Base-by-base conservation (phyloP, 1,140 invertebrate species). In the Papilio machaon region DNA sequence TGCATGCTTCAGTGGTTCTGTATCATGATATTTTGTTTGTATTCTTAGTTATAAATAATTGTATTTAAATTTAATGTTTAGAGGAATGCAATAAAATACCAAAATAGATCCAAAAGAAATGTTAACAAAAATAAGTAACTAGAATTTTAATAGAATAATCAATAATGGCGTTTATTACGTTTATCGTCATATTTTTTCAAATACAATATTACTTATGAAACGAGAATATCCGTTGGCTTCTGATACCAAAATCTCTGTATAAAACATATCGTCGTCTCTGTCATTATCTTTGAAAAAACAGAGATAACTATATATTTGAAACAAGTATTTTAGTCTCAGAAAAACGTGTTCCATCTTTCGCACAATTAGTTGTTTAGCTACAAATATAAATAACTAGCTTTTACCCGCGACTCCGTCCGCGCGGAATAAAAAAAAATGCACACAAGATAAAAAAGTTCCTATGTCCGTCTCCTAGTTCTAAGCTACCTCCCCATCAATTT, bases 21-120 rank as follows among this genome's bases (percentile, higher is more conserved):
- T 35, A 9, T 3, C 13, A 43, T 10, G 6, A 19, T 30, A 3
- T 8, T 76, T 76, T 47, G 35, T 76, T 52, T 52, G 47, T 19
- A 76, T 75, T 19, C 11, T 19, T n/a, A 49, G 8, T 43, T 74
- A 47, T 74, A 74, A 74, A 74, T 47, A 47, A 23, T 47, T 23
- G 38, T 11, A 47, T 6, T 74, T 74, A 30, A 0, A 30, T 30
- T 30, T 30, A 13, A 67, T 15, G 23, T 70, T 13, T 70, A 38
- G 17, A 15, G 60, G 30, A 15, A 15, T 2, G 13, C 30, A 13
- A 70, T 38, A 1, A 67, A 67, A 35, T 0, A 67, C 23, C 5
- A 35, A 17, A 30, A 35, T 35, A 35, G 13, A 6, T 35, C 30
- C 13, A 70, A 35, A 70, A 17, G 19, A 64, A n/a, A 64, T 23